Conservation (phyloP, 2,888 invertebrate species). For the Cryptus viduatorius region DNA sequence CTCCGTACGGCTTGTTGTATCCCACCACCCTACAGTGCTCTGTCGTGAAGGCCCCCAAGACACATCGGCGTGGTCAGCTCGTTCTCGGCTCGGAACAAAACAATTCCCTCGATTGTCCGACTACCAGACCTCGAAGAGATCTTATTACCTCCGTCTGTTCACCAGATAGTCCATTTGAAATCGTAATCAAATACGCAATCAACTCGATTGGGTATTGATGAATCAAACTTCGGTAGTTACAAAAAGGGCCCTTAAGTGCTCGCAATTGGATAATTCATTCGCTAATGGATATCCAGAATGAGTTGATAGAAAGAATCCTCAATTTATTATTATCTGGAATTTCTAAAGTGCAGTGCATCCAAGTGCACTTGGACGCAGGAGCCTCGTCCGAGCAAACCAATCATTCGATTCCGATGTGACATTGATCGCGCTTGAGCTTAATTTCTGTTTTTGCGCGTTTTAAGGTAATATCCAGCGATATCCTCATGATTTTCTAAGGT, state of each 20-base stretch:
- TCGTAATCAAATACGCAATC: slow-evolving; percentile 21
- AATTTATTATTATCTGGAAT: slow-evolving; percentile 18
- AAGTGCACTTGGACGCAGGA: neutral
- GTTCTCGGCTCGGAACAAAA: slow-evolving; percentile 31
- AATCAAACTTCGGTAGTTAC: slow-evolving; percentile 44
- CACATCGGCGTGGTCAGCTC: slow-evolving; percentile 42
- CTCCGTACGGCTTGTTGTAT: slow-evolving; percentile 29
- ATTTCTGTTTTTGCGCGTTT: neutral
- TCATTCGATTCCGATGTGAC: neutral
- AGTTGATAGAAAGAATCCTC: neutral
- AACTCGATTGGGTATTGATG: slow-evolving; percentile 48
- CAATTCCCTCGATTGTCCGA: slow-evolving; percentile 37
- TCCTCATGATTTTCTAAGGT: neutral
- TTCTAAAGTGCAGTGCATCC: slow-evolving; percentile 3
- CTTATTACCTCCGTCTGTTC: slow-evolving; percentile 20
- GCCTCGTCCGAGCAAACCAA: neutral
- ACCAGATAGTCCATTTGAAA: neutral
- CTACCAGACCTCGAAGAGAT: slow-evolving; percentile 18
- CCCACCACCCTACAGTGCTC: slow-evolving; percentile 5
- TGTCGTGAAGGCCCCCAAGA: slow-evolving; percentile 25
- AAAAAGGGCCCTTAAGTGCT: neutral
- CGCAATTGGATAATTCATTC: slow-evolving; percentile 18
- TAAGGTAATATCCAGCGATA: neutral
- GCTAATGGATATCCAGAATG: slow-evolving; percentile 10
- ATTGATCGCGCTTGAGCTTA: neutral